Conservation (phyloP, 2,113 vertebrate genomes). For the Laticauda colubrina region DNA sequence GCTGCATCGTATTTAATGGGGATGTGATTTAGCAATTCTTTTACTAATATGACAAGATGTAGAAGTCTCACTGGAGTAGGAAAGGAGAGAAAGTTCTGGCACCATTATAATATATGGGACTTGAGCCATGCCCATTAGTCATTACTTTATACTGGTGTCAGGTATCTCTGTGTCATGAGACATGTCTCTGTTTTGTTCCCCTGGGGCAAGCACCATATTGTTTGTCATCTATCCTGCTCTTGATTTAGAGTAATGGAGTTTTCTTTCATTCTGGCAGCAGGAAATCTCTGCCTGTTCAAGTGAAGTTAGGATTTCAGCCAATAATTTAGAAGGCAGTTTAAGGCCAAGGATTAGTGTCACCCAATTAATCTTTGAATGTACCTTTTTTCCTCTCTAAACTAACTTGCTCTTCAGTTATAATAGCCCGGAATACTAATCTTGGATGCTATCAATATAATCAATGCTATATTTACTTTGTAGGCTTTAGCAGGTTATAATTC, state of each 20-base stretch:
- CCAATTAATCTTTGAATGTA: not conserved
- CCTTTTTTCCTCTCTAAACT: not conserved
- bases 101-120: not conserved
- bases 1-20: not conserved
- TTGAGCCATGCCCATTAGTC: conserved; percentile 13
- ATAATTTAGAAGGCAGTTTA: not conserved
- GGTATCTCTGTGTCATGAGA: conserved; percentile 3
- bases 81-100: conserved; percentile 10
- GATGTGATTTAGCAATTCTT: not conserved
- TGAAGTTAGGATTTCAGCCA: conserved; percentile 2
- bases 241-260: not conserved
- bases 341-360: not conserved
- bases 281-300: not conserved
- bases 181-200: not conserved
- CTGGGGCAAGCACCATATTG: conserved; percentile 11
- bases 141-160: conserved; percentile 8
- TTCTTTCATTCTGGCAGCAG: conserved; percentile 1
- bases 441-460: not conserved
- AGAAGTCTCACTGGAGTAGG: not conserved
- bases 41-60: not conserved
- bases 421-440: not conserved
- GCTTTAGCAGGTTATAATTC: not conserved
- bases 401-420: not conserved
- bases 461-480: not conserved
- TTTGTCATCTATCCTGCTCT: conserved; percentile 2